Base-by-base conservation (phyloP, 2,888 invertebrate species). In the Cerastis rubricosa region DNA sequence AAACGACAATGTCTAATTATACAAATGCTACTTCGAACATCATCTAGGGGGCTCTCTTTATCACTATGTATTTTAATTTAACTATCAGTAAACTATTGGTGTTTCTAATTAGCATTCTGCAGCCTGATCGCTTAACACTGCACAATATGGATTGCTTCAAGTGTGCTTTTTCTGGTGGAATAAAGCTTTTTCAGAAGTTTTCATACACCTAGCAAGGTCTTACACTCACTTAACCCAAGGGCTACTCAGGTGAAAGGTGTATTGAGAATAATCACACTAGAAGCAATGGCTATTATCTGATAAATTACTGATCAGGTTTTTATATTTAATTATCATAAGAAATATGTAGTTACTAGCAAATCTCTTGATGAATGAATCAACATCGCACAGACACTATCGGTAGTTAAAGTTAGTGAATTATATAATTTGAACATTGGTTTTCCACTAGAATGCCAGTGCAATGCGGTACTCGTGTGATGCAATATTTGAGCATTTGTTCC, bases 21-120 rank as follows among this genome's bases (percentile, higher is more conserved):
- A 96, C 94, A 96, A 96, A 96, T 94, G 94, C 96, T 96, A 96
- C 93, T 90, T 92, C 92, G 88, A 95, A 95, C 94, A 92, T 93
- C 92, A 91, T 90, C 94, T 95, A 95, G 91, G 91, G 92, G 93
- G 91, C 91, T 93, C 91, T 90, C 89, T 90, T 94, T 94, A 94
- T 89, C 83, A 90, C 94, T 96, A 95, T n/a, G n/a, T n/a, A n/a
- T 84, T 83, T 85, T 89, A 82, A 78, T 91, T 91, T 89, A 93
- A 90, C 93, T 95, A 94, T 91, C 90, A 89, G 68, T 95, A 92
- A 93, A 90, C 94, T 96, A 96, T 96, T 95, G 96, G 95, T 96
- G 95, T 96, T 92, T 90, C 92, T 94, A 92, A 92, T 93, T 91
- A 93, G 87, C 90, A 86, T 88, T 90, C 88, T 89, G 92, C 88